phyloP scores from a whole-genome alignment of 2,113 vertebrate species.

The Cettia cetti region DNA sequence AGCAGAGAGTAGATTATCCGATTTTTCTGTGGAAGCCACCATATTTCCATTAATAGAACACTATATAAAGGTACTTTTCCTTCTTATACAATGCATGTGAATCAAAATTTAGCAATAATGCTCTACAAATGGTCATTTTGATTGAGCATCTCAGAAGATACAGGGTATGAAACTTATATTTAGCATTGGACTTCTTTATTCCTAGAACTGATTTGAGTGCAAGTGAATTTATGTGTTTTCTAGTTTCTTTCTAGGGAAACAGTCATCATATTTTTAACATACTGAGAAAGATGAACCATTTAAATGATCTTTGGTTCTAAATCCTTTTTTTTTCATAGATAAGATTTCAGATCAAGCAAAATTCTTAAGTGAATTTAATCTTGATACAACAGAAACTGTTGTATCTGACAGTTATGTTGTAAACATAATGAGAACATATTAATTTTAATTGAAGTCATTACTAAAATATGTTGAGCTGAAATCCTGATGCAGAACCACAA shows the following conservation, averaged over 20 bases:
- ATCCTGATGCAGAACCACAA: background rate
- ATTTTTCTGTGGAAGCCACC: background rate
- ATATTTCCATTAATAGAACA: background rate
- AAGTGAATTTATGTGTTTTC: background rate
- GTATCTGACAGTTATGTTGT: background rate
- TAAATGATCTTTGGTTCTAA: background rate
- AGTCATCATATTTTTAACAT: background rate
- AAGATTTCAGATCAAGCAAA: background rate
- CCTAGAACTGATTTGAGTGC: background rate
- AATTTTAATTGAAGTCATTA: slow-evolving; percentile 38
- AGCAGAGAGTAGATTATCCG: background rate
- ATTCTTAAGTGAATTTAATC: background rate
- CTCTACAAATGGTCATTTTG: background rate
- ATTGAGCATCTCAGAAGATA: background rate
- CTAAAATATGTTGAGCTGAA: background rate
- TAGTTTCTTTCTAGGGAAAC: background rate
- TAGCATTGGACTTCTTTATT: background rate
- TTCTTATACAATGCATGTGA: background rate
- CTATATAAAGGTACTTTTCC: background rate
- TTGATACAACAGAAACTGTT: background rate
- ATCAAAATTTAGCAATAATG: background rate
- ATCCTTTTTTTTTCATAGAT: background rate
- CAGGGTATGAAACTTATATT: background rate
- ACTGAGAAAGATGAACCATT: background rate
- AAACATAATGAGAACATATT: slow-evolving; percentile 1